Base-by-base conservation (phyloP, 1,140 invertebrate species). In the Pinna nobilis region DNA sequence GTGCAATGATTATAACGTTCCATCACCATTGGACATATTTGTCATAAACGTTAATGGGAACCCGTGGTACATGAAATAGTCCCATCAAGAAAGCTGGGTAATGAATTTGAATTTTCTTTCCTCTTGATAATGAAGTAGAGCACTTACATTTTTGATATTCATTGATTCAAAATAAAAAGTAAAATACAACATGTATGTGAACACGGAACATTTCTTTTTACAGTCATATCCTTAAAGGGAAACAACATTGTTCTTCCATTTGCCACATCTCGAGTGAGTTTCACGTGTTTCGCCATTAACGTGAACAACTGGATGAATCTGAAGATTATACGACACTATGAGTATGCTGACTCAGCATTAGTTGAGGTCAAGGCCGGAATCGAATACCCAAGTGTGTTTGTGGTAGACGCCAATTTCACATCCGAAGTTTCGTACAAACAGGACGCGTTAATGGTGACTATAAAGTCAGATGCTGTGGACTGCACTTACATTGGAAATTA, bases 401-500 rank as follows among this genome's bases (percentile, higher is more conserved):
- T 35, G 5, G 23, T 59, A 0, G 23, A 33, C 55, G 1, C 30
- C 30, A 59, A 59, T 35, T 59, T 59, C 28, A 59, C 55, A 33
- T 59, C 55, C 6, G 55, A 59, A 33, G 28, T 59, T 6, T 35
- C 30, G 18, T 59, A 59, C 32, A 59, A 59, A 59, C 30, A 59
- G 55, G 55, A 59, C 18, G 55, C 55, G 1, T 35, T 59, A 33
- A n/a, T 33, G 37, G 28, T 35, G 30, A 59, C 55, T 18, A 35
- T 59, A n/a, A 30, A 33, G 5, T 59, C 55, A n/a, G 37, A 59
- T n/a, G 55, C 33, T 18, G 55, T 59, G 55, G 55, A 59, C 30
- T 59, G 55, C 20, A 35, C 55, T 7, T 59, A 59, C 55, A 15
- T 59, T 13, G 55, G 55, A 32, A 59, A 20, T 13, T 59, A 59